A percentile compares a stretch with the other conserved stretches of the same genome.
These are phyloP conservation scores for Corydoras sp. DNA, from an alignment of 2,113 vertebrate genomes.

Conservation along the genomic window DNA sequence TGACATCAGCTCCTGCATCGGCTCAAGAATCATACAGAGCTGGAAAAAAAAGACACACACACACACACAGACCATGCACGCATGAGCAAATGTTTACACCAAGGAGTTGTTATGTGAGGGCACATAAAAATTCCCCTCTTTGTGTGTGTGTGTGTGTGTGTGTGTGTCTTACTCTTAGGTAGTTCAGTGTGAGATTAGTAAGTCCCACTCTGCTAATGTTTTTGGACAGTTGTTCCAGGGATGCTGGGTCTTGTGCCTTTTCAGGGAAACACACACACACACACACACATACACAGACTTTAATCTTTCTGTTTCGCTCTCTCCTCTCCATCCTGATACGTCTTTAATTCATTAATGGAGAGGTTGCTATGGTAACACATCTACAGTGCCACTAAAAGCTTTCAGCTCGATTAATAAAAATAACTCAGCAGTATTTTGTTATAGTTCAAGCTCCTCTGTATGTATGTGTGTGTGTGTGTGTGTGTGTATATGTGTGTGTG, in stretches of 20 bases:
- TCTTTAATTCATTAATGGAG: constrained; percentile 41
- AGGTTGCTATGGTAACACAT: constrained; percentile 42
- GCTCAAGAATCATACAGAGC: constrained; percentile 98
- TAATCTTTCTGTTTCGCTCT: constrained; percentile 36
- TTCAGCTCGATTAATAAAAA: constrained; percentile 45
- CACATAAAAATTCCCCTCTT: background rate
- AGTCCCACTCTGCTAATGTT: constrained; percentile 98
- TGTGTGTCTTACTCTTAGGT: constrained; percentile 84
- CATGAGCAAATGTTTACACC: background rate
- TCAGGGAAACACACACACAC: constrained; percentile 24
- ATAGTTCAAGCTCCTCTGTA: background rate
- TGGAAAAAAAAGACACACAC: constrained; percentile 51
- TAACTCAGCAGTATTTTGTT: constrained; percentile 23
- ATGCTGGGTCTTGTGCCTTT: constrained; percentile 96
- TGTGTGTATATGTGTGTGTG: too few species aligned
- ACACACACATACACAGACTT: constrained; percentile 23
- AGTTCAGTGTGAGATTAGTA: constrained; percentile 98
- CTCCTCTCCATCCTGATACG: constrained; percentile 29
- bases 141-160: background rate
- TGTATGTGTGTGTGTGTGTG: too few species aligned
- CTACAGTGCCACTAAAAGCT: constrained; percentile 39
- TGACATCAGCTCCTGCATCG: constrained; percentile 99
- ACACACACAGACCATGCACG: constrained; percentile 6
- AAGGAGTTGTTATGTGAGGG: background rate
- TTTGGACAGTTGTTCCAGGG: constrained; percentile 98